phyloP scores from a whole-genome alignment of 2,888 invertebrate species.

The Drosophila vallismaia region DNA sequence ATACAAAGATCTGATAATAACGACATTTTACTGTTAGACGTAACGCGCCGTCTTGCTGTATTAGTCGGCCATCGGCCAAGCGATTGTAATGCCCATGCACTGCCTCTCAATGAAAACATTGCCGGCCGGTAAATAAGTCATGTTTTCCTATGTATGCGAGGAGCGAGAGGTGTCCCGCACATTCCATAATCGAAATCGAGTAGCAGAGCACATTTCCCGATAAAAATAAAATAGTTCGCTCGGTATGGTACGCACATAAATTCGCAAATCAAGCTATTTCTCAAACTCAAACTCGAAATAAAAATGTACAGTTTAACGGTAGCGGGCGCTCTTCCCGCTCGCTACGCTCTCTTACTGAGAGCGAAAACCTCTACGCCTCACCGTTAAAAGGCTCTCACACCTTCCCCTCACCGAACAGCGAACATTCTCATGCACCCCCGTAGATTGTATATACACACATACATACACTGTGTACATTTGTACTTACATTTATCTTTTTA shows the following conservation, averaged over 20 bases:
- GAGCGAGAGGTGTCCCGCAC: constrained; percentile 44
- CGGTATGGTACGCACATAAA: constrained; percentile 55
- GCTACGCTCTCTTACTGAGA: constrained; percentile 7
- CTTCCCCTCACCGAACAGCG: constrained; percentile 9
- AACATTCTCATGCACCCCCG: constrained; percentile 34
- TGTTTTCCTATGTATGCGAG: constrained; percentile 27
- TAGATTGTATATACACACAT: constrained; percentile 53
- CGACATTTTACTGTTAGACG: constrained; percentile 2
- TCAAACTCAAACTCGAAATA: constrained; percentile 62
- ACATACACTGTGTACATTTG: constrained; percentile 42
- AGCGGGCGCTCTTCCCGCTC: constrained; percentile 20
- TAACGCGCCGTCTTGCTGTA: constrained; percentile 24
- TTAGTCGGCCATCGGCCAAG: constrained; percentile 3
- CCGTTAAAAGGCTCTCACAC: constrained; percentile 23
- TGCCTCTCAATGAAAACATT: constrained; percentile 63
- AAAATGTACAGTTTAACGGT: constrained; percentile 74
- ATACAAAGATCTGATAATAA: not conserved
- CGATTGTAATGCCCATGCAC: constrained; percentile 39
- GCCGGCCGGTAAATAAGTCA: constrained; percentile 66
- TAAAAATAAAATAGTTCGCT: constrained; percentile 43
- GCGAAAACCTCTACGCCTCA: not conserved
- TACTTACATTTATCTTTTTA: constrained; percentile 73
- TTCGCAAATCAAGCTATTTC: constrained; percentile 69
- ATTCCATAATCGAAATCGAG: constrained; percentile 40
- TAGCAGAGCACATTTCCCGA: constrained; percentile 36